A percentile compares a stretch with the other conserved stretches of the same genome.
Conservation (phyloP, 2,113 vertebrate species). For the Melanerpes formicivorus region DNA sequence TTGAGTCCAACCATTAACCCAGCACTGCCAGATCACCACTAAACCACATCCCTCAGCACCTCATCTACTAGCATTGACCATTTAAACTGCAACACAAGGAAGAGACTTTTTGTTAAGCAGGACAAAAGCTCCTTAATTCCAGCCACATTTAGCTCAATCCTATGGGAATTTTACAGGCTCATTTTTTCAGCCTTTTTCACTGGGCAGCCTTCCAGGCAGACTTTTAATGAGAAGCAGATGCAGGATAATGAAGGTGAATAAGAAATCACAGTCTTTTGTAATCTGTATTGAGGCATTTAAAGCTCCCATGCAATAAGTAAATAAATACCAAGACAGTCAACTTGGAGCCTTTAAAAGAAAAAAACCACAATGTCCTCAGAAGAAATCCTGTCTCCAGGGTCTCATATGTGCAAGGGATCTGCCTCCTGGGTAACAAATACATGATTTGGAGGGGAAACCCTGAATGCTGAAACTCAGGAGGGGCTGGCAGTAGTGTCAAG, state of each 20-base stretch:
- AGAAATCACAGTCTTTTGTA: constrained; percentile 49
- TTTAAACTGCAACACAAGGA: not conserved
- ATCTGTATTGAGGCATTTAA: constrained; percentile 33
- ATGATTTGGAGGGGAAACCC: not conserved
- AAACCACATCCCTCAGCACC: too few relatives aligned
- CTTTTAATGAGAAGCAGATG: constrained; percentile 72
- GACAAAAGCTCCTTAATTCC: constrained; percentile 60
- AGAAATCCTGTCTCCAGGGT: not conserved
- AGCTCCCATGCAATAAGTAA: constrained; percentile 48
- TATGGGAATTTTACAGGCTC: constrained; percentile 50
- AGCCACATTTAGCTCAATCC: constrained; percentile 59
- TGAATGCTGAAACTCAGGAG: not conserved
- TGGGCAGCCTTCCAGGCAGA: constrained; percentile 58
- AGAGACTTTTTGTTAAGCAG: constrained; percentile 15
- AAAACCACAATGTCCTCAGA: not conserved
- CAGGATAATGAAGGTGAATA: constrained; percentile 42
- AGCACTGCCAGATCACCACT: too few relatives aligned
- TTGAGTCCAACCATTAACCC: too few relatives aligned
- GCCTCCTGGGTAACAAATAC: accelerated
- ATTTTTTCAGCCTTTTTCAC: constrained; percentile 41
- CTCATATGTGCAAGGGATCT: not conserved
- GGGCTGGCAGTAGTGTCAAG: not conserved
- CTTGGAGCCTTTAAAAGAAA: not conserved
- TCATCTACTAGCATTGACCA: not conserved
- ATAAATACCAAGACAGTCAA: not conserved